phyloP scores from a whole-genome alignment of 2,888 invertebrate genomes.

The Patella depressa region DNA sequence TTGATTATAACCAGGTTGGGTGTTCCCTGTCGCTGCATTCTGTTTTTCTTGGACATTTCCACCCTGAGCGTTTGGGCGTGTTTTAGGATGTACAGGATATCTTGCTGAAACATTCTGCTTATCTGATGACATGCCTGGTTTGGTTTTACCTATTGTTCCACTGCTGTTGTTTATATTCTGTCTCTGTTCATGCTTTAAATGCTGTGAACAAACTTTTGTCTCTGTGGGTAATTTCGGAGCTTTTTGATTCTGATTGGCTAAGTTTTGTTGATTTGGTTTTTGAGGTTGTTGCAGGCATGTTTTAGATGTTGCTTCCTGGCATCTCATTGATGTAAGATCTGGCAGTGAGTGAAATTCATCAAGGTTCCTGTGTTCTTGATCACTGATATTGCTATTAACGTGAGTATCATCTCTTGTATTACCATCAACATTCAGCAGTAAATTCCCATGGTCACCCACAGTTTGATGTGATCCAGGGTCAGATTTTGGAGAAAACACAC shows the following conservation, averaged over 20 bases:
- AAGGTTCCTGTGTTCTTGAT: not conserved
- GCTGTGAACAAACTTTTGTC: not conserved
- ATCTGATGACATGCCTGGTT: not conserved
- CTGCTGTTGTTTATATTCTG: not conserved
- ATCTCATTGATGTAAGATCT: not conserved
- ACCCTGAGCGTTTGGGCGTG: not conserved
- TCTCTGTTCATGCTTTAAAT: not conserved
- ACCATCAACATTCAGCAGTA: not conserved
- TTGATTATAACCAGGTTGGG: not conserved
- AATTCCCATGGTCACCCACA: not conserved
- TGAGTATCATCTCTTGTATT: not conserved
- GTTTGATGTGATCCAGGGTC: not conserved
- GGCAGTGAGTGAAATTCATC: not conserved
- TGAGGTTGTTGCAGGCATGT: not conserved
- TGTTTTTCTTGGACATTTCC: not conserved
- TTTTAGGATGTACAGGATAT: not conserved
- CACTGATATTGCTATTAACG: not conserved
- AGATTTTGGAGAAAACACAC: not conserved
- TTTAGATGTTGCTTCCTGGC: not conserved
- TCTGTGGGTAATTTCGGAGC: not conserved
- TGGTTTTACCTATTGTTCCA: not conserved
- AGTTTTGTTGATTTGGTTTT: not conserved
- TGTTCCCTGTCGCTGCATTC: not conserved
- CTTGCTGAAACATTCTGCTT: not conserved
- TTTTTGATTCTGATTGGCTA: not conserved